These are phyloP conservation scores for Anneissia japonica DNA, from an alignment of 35 echinoderm and acorn worm species.

Conservation along the genomic window DNA sequence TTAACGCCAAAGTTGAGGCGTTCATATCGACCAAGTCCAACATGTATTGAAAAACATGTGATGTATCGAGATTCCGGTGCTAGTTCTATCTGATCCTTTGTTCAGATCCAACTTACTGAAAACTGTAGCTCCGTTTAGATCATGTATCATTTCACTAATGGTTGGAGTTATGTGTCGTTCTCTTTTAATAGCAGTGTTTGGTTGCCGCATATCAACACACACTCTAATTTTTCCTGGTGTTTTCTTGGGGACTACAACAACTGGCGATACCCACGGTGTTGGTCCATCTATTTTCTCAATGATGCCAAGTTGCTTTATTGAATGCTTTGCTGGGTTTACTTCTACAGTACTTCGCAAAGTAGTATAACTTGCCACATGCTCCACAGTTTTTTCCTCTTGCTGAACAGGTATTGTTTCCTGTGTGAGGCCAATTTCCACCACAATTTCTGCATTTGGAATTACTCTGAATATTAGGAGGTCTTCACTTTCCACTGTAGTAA, in stretches of 20 bases:
- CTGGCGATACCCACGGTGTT: constrained; percentile 62
- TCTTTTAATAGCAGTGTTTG: constrained; percentile 25
- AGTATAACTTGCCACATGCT: too few species aligned
- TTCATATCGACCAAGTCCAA: constrained; percentile 41
- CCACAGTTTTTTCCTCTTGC: too few species aligned
- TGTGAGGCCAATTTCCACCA: too few species aligned
- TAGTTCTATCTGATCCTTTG: constrained; percentile 40
- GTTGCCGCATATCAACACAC: constrained; percentile 67
- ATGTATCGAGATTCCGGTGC: constrained; percentile 14
- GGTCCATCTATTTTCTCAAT: constrained; percentile 48
- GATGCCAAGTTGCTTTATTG: constrained; percentile 21
- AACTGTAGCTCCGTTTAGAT: constrained; percentile 33
- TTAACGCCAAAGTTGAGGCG: constrained; percentile 38
- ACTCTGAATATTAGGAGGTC: constrained; percentile 47
- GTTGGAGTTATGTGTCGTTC: constrained; percentile 41
- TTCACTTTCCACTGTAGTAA: too few species aligned
- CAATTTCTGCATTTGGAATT: background rate
- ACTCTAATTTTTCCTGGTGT: constrained; percentile 14
- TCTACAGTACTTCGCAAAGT: too few species aligned
- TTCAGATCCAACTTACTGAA: constrained; percentile 58
- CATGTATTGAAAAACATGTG: constrained; percentile 37
- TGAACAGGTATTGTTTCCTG: background rate
- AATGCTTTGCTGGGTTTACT: background rate
- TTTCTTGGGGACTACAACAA: constrained; percentile 52
- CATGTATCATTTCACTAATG: constrained; percentile 20